Percentiles rank a stretch among this genome's conserved stretches.
These are phyloP conservation scores for Hylyphantes graminicola DNA, from an alignment of 1,140 invertebrate species.

Conservation along the genomic window DNA sequence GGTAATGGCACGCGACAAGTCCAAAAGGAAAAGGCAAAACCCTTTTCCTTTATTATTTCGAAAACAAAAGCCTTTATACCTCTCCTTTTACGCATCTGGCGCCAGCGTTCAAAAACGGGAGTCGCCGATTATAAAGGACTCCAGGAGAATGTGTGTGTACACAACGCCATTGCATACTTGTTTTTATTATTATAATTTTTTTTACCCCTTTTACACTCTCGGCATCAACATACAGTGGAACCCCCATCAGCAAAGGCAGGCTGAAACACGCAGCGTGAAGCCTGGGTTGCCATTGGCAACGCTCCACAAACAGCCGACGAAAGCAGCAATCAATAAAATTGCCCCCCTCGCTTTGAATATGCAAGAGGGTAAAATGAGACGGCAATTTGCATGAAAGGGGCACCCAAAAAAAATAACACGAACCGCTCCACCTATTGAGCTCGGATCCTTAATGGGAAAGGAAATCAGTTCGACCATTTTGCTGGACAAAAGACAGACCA, in stretches of 20 bases:
- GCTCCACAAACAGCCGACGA: conserved; percentile 46
- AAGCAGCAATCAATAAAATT: conserved; percentile 58
- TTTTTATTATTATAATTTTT: conserved; percentile 8
- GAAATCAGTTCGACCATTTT: not conserved
- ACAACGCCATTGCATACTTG: not conserved
- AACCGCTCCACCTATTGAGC: conserved; percentile 38
- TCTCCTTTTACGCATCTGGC: conserved; percentile 44
- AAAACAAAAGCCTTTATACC: conserved; percentile 42
- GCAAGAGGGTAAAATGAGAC: conserved; percentile 57
- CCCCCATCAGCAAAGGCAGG: conserved; percentile 31
- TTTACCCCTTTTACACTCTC: not conserved
- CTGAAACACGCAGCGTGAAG: conserved; percentile 16
- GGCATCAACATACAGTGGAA: conserved; percentile 22
- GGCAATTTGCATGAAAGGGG: conserved; percentile 58
- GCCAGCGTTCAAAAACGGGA: conserved; percentile 22
- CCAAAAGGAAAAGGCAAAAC: conserved; percentile 1
- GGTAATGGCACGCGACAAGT: conserved; percentile 46
- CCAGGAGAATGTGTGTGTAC: conserved; percentile 15
- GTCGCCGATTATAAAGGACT: conserved; percentile 4
- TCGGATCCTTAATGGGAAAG: conserved; percentile 14
- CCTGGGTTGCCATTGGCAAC: conserved; percentile 42
- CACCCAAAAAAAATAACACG: conserved; percentile 20
- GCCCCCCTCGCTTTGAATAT: conserved; percentile 49
- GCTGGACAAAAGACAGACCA: not conserved
- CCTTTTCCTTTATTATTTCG: conserved; percentile 13